phyloP scores from a whole-genome alignment of 2,888 invertebrate genomes.

The Carcina quercana region DNA sequence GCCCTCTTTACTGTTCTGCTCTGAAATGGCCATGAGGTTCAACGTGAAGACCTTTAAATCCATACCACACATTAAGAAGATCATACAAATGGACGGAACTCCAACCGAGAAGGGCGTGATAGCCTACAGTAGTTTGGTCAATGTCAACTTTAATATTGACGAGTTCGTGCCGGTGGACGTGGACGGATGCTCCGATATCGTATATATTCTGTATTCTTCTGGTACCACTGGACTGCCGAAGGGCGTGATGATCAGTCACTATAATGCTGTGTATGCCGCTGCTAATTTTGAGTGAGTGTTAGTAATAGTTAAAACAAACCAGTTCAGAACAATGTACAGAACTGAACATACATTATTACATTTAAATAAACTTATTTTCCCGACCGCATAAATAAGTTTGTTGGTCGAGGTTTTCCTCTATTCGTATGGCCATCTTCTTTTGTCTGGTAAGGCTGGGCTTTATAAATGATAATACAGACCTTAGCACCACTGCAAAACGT shows the following conservation, averaged over 20 bases:
- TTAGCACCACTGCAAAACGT: too few relatives aligned
- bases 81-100: slow-evolving; percentile 78
- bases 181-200: slow-evolving; percentile 19
- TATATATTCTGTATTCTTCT: slow-evolving; percentile 72
- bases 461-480: too few relatives aligned
- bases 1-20: slow-evolving; percentile 78
- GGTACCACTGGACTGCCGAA: slow-evolving; percentile 88
- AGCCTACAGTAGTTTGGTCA: slow-evolving; percentile 47
- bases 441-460: too few relatives aligned
- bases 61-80: slow-evolving; percentile 47
- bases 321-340: too few relatives aligned
- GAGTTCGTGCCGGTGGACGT: slow-evolving; percentile 20
- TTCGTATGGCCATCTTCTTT: too few relatives aligned
- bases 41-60: slow-evolving; percentile 30
- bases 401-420: too few relatives aligned
- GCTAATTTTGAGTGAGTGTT: slow-evolving; percentile 56
- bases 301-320: too few relatives aligned
- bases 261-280: slow-evolving; percentile 57
- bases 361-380: too few relatives aligned
- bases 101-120: slow-evolving; percentile 19
- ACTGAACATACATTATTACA: too few relatives aligned
- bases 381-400: too few relatives aligned
- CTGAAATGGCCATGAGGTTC: slow-evolving; percentile 43
- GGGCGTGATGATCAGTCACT: slow-evolving; percentile 82
- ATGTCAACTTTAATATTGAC: slow-evolving; percentile 33